These are phyloP conservation scores for Ophion ventricosus DNA, from an alignment of 2,888 invertebrate genomes.

Conservation along the genomic window DNA sequence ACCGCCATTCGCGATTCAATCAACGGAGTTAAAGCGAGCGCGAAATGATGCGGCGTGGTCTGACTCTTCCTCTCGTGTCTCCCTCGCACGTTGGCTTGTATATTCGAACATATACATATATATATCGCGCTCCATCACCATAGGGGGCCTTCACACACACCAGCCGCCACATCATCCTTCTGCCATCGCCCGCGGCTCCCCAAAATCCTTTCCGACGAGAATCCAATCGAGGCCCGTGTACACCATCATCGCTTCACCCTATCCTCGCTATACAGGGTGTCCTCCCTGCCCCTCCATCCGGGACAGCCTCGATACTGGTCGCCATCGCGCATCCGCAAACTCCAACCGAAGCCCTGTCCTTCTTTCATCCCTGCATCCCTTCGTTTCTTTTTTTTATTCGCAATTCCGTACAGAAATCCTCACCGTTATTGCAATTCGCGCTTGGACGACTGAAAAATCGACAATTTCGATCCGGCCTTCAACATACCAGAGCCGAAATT, in stretches of 20 bases:
- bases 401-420: background rate
- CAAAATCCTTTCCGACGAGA: slow-evolving; percentile 56
- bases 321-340: background rate
- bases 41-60: slow-evolving; percentile 75
- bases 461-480: no score
- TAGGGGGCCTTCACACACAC: slow-evolving; percentile 53
- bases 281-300: background rate
- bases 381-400: background rate
- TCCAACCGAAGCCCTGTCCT: background rate
- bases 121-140: slow-evolving; percentile 42
- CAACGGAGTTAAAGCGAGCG: slow-evolving; percentile 78
- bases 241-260: slow-evolving; percentile 23
- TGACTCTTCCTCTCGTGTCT: slow-evolving; percentile 40
- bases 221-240: slow-evolving; percentile 60
- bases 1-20: slow-evolving; percentile 76
- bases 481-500: no score
- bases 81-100: slow-evolving; percentile 54
- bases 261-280: background rate
- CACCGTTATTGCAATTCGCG: no score
- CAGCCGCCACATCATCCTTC: slow-evolving; percentile 27
- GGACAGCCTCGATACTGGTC: background rate
- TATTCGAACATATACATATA: slow-evolving; percentile 32
- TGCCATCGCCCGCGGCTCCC: slow-evolving; percentile 47
- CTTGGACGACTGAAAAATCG: no score
- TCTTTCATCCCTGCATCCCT: background rate